Conservation (phyloP, 2,888 invertebrate genomes). For the Andrena trimmerana region DNA sequence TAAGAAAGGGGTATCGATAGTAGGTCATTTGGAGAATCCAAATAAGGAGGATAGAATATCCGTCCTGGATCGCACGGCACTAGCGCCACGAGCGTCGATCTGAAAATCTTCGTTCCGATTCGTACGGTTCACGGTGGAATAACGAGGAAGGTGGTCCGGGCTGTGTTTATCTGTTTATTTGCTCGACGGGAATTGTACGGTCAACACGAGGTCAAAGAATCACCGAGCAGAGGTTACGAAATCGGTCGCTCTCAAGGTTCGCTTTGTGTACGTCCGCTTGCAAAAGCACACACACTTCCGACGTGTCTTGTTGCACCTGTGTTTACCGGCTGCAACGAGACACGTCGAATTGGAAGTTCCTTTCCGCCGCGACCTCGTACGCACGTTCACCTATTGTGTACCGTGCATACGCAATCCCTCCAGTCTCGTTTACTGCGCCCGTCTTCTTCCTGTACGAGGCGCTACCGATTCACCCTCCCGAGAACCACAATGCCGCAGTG, state of each 20-base stretch:
- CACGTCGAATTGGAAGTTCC: conserved; percentile 70
- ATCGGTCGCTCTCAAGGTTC: conserved; percentile 62
- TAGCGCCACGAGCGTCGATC: too few relatives aligned
- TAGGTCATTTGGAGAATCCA: background rate
- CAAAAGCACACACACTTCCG: conserved; percentile 61
- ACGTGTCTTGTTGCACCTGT: conserved; percentile 67
- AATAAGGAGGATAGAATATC: too few relatives aligned
- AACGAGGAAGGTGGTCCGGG: too few relatives aligned
- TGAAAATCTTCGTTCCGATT: too few relatives aligned
- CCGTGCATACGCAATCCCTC: conserved; percentile 57
- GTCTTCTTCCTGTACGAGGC: conserved; percentile 13
- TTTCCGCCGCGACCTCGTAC: conserved; percentile 71
- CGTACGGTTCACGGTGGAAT: too few relatives aligned
- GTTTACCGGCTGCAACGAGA: conserved; percentile 67
- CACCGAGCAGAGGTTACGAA: conserved; percentile 55
- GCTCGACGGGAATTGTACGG: background rate
- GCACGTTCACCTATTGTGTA: conserved; percentile 71
- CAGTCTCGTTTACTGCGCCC: conserved; percentile 58
- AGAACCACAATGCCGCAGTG: conserved; percentile 52
- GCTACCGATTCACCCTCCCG: conserved; percentile 34
- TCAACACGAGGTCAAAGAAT: conserved; percentile 17
- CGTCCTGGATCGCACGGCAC: too few relatives aligned
- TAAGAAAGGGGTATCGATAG: background rate
- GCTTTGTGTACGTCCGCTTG: conserved; percentile 52
- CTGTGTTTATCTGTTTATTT: too few relatives aligned